Base-by-base conservation (phyloP, 2,797 vertebrate species). In the Paratrypauchen microcephalus region DNA sequence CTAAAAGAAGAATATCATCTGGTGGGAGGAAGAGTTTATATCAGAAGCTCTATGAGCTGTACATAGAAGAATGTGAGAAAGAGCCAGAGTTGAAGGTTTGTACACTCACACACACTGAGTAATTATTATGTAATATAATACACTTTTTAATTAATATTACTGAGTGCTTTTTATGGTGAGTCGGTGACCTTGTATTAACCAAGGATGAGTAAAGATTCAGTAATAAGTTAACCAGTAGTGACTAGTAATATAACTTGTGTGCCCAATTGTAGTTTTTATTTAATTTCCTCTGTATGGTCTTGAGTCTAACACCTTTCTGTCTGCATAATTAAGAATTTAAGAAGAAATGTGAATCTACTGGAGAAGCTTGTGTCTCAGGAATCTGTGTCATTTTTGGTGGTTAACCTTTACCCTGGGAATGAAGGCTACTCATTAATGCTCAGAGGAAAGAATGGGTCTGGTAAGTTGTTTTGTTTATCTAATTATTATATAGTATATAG, bases 371-470 rank as follows among this genome's bases (percentile, higher is more conserved):
- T 99, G 80, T 96, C 96, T 91, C 97, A 98, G 87, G 98, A 99
- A 91, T 95, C 96, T 0, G 90, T 98, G 70, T 98, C 97, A 0
- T 99, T 97, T 91, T 93, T 99, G 74, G 97, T 99, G 80, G 96
- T 99, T 87, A 99, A 99, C 86, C 90, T 99, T 26, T 99, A 99
- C 87, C 97, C 97, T 39, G 98, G 97, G 87, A 99, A 97, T 72
- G 97, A 99, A 89, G 98, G 98, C 79, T 99, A 99, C 85, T 99
- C 98, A 12, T 91, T 99, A 84, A 99, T 99, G 97, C 97, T 99
- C 87, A 95, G 98, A 92, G 98, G 97, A 57, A 99, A 99, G 92
- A 99, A 99, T 91, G 98, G 98, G 81, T 99, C 98, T 85, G 98
- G 98, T 99, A 93, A 91, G 5, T 72, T 30, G 6, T 48, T 6